Conservation (phyloP, 2,888 invertebrate genomes). For the Mythimna impura region DNA sequence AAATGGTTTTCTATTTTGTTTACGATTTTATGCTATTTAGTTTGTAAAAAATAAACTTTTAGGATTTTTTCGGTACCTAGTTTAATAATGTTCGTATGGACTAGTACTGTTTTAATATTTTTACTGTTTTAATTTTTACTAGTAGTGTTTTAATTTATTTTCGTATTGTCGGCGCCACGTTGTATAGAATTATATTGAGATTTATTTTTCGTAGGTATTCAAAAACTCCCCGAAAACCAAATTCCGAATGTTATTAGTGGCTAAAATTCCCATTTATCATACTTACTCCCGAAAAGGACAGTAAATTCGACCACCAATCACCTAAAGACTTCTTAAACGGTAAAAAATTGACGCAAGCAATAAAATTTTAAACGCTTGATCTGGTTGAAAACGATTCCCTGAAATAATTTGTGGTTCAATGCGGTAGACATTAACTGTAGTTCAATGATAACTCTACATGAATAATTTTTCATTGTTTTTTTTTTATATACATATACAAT, state of each 20-base stretch:
- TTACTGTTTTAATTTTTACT: no score
- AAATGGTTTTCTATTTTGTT: no score
- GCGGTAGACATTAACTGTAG: constrained; percentile 59
- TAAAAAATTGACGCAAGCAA: constrained; percentile 72
- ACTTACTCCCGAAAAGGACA: constrained; percentile 55
- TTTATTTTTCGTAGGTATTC: background rate
- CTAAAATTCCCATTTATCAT: constrained; percentile 35
- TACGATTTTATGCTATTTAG: no score
- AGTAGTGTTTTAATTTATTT: no score
- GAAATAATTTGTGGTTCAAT: constrained; percentile 69
- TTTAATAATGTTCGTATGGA: no score
- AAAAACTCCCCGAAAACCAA: background rate
- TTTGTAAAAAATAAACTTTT: no score
- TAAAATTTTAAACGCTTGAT: constrained; percentile 77
- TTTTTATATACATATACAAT: no score
- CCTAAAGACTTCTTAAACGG: constrained; percentile 66
- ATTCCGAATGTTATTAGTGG: background rate
- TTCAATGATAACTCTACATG: constrained; percentile 56
- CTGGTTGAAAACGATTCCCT: constrained; percentile 76
- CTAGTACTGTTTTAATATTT: no score
- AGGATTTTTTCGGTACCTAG: no score
- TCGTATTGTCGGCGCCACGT: no score
- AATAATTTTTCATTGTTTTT: constrained; percentile 56
- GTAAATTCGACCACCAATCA: constrained; percentile 65
- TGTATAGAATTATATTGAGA: no score